These are phyloP conservation scores for Rhopalosiphum padi DNA, from an alignment of 1,140 invertebrate species.

Conservation along the genomic window DNA sequence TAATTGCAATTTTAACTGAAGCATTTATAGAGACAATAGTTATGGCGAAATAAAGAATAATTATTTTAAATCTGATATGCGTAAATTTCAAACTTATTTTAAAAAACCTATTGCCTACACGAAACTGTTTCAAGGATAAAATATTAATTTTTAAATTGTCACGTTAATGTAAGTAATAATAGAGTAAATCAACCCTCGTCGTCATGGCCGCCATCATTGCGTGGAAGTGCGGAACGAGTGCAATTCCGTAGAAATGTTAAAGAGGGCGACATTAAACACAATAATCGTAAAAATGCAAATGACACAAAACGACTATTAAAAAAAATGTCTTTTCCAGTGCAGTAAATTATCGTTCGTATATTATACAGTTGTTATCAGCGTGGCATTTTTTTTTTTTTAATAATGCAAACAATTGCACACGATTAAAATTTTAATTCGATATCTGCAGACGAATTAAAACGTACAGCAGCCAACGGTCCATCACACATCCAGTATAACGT, in stretches of 20 bases:
- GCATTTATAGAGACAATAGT: neutral
- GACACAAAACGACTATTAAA: constrained; percentile 6
- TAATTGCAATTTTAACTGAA: neutral
- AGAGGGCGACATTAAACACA: neutral
- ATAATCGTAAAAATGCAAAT: constrained; percentile 18
- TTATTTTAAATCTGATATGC: neutral
- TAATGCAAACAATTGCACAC: neutral
- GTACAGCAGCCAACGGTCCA: neutral
- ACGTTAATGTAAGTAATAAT: neutral
- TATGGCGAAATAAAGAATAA: neutral
- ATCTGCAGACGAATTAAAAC: neutral
- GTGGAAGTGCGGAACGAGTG: neutral
- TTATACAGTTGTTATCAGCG: neutral
- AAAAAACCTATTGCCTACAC: neutral
- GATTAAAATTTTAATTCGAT: neutral
- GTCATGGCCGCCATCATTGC: neutral
- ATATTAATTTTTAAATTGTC: neutral
- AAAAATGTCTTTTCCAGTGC: neutral
- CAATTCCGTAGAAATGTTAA: neutral
- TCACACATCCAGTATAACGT: neutral
- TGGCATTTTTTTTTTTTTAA: neutral
- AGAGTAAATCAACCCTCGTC: neutral
- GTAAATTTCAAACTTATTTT: neutral
- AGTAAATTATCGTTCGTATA: neutral
- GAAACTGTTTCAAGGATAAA: neutral